A percentile compares a stretch with the other conserved stretches of the same genome.
These are phyloP conservation scores for Myrmophylax atrothorax DNA, from an alignment of 2,113 vertebrate species.

Conservation along the genomic window DNA sequence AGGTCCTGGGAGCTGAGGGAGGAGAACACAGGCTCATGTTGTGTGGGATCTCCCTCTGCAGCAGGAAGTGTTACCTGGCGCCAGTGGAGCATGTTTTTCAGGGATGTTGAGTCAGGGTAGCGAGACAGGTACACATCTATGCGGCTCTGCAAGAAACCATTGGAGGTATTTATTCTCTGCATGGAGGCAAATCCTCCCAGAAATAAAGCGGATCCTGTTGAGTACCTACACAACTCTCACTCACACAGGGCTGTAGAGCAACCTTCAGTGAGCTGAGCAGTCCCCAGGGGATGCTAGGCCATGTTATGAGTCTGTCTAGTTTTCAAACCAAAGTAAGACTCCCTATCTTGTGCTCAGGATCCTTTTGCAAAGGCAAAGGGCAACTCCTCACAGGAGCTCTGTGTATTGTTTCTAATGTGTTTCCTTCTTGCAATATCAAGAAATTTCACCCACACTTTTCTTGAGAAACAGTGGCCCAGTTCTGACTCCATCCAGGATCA, in stretches of 20 bases:
- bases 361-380: neutral
- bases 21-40: neutral
- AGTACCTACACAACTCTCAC: neutral
- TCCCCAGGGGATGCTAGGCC: neutral
- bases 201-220: neutral
- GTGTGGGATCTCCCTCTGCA: neutral
- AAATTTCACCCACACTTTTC: accelerated
- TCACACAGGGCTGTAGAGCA: neutral
- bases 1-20: neutral
- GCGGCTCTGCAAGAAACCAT: slow-evolving; percentile 75
- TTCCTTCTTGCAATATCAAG: neutral
- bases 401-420: accelerated
- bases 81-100: slow-evolving; percentile 88
- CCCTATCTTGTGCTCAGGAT: neutral
- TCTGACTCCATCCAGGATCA: neutral
- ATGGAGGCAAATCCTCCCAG: neutral
- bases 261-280: neutral
- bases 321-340: neutral
- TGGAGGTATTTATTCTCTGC: neutral
- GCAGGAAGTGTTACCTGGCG: slow-evolving; percentile 76
- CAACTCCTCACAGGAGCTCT: neutral
- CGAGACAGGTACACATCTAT: slow-evolving; percentile 81
- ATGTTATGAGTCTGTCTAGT: neutral
- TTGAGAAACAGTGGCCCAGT: neutral
- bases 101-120: slow-evolving; percentile 85